These are phyloP conservation scores for Leucosticte australis DNA, from an alignment of 2,113 vertebrate genomes.

Conservation along the genomic window DNA sequence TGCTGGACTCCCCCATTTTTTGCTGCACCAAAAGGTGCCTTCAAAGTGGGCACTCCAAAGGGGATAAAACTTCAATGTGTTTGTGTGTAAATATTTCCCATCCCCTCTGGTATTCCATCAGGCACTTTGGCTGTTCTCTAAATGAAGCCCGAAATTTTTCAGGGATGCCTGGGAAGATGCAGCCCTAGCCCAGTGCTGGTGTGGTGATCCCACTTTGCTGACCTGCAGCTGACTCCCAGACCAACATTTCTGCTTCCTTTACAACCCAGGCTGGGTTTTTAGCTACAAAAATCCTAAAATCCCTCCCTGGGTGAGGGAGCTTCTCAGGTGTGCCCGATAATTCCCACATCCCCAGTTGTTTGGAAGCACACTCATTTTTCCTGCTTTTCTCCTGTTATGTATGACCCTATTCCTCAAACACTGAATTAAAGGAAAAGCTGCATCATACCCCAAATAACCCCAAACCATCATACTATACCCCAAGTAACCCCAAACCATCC, in stretches of 20 bases:
- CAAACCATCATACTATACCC: neutral
- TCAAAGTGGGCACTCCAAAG: neutral
- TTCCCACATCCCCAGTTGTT: accelerated
- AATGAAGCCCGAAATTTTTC: accelerated
- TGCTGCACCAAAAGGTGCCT: neutral
- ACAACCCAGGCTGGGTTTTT: neutral
- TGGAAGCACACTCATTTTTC: accelerated
- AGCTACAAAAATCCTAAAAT: neutral
- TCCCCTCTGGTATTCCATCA: neutral
- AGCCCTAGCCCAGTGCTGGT: accelerated
- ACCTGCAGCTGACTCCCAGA: neutral
- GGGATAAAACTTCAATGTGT: accelerated
- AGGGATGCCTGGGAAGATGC: accelerated
- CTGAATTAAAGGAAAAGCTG: neutral
- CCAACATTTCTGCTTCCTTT: accelerated
- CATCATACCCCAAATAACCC: neutral
- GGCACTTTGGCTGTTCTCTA: neutral
- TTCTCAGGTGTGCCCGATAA: accelerated
- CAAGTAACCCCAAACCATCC: neutral
- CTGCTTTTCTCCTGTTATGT: neutral
- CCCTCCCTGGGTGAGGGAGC: neutral
- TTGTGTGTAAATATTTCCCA: neutral
- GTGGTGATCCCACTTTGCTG: neutral
- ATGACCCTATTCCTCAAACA: neutral
- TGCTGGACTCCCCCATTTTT: accelerated